phyloP scores from a whole-genome alignment of 1,140 invertebrate genomes.

The Achroia grisella region DNA sequence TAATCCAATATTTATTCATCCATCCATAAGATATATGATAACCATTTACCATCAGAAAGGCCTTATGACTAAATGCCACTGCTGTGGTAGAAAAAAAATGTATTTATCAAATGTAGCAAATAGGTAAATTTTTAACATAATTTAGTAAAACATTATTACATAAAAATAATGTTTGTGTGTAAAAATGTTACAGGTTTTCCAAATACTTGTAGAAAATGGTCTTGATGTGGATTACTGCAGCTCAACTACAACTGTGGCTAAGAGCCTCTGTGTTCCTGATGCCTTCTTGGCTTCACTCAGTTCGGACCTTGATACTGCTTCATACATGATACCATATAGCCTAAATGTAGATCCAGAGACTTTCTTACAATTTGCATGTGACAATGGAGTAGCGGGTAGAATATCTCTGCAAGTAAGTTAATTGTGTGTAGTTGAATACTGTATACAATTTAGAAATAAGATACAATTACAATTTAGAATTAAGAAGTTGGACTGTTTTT shows the following conservation, averaged over 20 bases:
- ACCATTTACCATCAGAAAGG: no score
- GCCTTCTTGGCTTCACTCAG: slow-evolving; percentile 52
- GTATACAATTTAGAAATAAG: neutral
- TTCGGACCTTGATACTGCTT: slow-evolving; percentile 34
- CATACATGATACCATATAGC: slow-evolving; percentile 48
- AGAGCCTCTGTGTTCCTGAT: slow-evolving; percentile 45
- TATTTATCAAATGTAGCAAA: no score
- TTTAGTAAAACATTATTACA: no score
- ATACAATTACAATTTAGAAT: no score
- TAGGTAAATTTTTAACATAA: no score
- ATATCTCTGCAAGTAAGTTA: slow-evolving; percentile 40
- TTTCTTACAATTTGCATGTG: slow-evolving; percentile 32
- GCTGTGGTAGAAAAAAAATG: no score
- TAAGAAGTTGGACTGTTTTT: no score
- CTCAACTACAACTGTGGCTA: slow-evolving; percentile 7
- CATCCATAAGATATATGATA: no score
- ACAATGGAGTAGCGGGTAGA: slow-evolving; percentile 26
- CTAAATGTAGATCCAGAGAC: slow-evolving; percentile 51
- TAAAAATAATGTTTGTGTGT: no score
- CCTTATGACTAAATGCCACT: no score
- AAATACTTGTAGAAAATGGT: slow-evolving; percentile 52
- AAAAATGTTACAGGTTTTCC: slow-evolving; percentile 52
- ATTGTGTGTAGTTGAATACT: neutral
- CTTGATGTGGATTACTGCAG: slow-evolving; percentile 67
- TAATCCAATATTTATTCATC: no score